Percentiles rank a stretch among this genome's conserved stretches.
Evolutionary conservation across 2,113 vertebrate genomes (phyloP).

Genomic region (Planiliza haematocheilus): DNA sequence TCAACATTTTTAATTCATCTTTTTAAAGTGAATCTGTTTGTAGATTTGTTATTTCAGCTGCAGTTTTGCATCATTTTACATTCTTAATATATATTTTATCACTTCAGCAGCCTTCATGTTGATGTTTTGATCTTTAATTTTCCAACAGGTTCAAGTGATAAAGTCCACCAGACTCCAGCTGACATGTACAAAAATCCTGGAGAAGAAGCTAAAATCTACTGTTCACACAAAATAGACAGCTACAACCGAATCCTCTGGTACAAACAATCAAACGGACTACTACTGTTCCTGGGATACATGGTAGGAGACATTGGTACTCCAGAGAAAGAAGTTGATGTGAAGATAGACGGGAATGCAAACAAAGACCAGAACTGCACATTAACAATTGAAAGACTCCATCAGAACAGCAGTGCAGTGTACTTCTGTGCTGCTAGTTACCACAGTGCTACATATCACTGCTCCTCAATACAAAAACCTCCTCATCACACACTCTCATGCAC

Average conservation of each 20-base stretch:
- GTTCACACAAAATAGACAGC: neutral
- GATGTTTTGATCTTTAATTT: too few species aligned
- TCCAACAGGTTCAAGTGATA: neutral
- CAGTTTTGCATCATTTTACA: too few species aligned
- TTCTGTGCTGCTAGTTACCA: constrained; percentile 42
- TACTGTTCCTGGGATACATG: neutral
- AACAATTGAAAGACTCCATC: too few species aligned
- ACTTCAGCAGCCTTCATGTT: too few species aligned
- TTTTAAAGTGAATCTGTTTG: too few species aligned
- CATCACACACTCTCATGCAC: neutral
- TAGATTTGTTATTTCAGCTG: too few species aligned
- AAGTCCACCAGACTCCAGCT: neutral
- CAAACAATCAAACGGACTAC: neutral
- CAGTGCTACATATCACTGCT: neutral
- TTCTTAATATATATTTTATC: too few species aligned
- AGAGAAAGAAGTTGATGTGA: neutral
- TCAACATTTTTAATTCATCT: too few species aligned
- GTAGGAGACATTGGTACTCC: neutral
- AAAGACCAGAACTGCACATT: neutral
- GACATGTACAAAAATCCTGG: neutral
- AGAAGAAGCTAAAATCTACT: neutral
- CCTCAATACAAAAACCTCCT: constrained; percentile 1
- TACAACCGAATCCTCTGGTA: neutral
- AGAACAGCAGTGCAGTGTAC: constrained; percentile 14
- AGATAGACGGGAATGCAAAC: neutral